Percentiles rank a stretch among this genome's conserved stretches.
Conservation (phyloP, 2,888 invertebrate species). For the Amblyjoppa fuscipennis region DNA sequence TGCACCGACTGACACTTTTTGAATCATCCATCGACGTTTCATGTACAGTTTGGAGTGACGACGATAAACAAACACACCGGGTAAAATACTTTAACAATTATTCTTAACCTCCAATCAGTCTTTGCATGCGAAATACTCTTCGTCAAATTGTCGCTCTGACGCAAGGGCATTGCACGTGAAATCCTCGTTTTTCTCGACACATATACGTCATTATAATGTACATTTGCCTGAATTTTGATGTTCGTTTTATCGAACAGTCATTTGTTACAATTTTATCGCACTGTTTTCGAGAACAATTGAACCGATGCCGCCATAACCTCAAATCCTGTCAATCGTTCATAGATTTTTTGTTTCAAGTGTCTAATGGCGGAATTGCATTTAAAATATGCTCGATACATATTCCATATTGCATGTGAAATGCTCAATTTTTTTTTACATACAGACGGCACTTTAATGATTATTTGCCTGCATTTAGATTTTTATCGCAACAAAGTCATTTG, state of each 20-base stretch:
- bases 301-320: conserved; percentile 51
- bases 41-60: not conserved
- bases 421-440: not conserved
- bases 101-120: not conserved
- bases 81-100: not conserved
- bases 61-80: not conserved
- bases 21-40: not conserved
- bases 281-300: not conserved
- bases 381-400: not conserved
- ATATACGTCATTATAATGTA: not conserved
- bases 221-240: not conserved
- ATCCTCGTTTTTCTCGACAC: not conserved
- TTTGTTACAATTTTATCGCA: not conserved
- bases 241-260: not conserved
- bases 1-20: not conserved
- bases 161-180: conserved; percentile 48
- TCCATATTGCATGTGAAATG: conserved; percentile 47
- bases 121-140: not conserved
- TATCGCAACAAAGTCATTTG: not conserved
- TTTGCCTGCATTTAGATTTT: not conserved
- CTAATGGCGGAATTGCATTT: not conserved
- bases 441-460: too few relatives aligned
- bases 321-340: conserved; percentile 16
- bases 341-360: not conserved
- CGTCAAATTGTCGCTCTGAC: not conserved